Percentiles rank a stretch among this genome's conserved stretches.
These are phyloP conservation scores for Cariama cristata DNA, from an alignment of 2,113 vertebrate species.

Conservation along the genomic window DNA sequence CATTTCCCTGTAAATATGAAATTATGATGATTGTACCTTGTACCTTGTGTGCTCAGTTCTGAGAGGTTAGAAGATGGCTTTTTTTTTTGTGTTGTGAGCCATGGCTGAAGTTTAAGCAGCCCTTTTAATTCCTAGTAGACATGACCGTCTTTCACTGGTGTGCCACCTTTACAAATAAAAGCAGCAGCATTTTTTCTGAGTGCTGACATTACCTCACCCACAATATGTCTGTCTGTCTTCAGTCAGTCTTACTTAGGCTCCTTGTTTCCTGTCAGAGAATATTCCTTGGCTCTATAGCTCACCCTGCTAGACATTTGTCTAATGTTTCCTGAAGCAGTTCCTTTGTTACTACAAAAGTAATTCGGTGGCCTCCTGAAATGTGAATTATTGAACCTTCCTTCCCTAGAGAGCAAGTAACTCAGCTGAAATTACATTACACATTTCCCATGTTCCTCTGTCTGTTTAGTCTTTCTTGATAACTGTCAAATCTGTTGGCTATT, in stretches of 20 bases:
- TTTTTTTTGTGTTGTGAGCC: not conserved
- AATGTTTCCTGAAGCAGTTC: slow-evolving; percentile 32
- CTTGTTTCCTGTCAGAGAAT: slow-evolving; percentile 11
- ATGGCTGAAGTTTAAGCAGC: not conserved
- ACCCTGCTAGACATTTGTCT: not conserved
- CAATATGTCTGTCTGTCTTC: not conserved
- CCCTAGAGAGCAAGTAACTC: not conserved
- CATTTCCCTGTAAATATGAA: not conserved
- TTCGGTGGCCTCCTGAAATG: not conserved
- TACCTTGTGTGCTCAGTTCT: not conserved
- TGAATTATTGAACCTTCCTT: slow-evolving; percentile 22
- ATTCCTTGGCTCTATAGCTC: not conserved
- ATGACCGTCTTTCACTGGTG: not conserved
- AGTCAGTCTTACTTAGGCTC: not conserved
- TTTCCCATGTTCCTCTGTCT: not conserved
- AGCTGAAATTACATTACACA: not conserved
- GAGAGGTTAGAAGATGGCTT: not conserved
- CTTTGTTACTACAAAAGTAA: slow-evolving; percentile 12
- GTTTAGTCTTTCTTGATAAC: slow-evolving; percentile 24
- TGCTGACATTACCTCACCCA: not conserved
- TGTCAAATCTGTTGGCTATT: slow-evolving; percentile 8
- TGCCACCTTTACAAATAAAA: not conserved
- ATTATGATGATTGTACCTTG: not conserved
- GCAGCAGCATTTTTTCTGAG: not conserved
- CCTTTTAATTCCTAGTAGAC: not conserved